Percentiles rank a stretch among this genome's conserved stretches.
phyloP scores from a whole-genome alignment of 1,140 invertebrate genomes.

The Diuraphis noxia region DNA sequence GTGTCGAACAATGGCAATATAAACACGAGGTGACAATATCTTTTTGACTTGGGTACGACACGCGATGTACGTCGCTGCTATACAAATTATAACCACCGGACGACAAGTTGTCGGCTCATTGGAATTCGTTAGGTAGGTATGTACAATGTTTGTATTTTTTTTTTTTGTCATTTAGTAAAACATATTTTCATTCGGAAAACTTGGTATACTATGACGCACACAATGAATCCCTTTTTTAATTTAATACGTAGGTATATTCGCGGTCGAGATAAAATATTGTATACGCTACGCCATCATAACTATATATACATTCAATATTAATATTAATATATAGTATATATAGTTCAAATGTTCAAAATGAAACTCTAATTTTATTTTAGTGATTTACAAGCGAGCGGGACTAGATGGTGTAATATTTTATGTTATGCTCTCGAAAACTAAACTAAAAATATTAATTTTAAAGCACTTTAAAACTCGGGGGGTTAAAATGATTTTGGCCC shows the following conservation, averaged over 20 bases:
- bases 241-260: not conserved
- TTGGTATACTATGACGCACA: not conserved
- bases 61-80: not conserved
- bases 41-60: not conserved
- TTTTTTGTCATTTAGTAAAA: not conserved
- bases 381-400: not conserved
- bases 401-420: not conserved
- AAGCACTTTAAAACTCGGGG: not conserved
- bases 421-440: not conserved
- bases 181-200: not conserved
- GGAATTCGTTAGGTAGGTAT: not conserved
- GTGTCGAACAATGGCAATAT: not conserved
- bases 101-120: not conserved
- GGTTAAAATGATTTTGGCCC: not conserved
- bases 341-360: not conserved
- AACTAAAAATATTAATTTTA: constrained; percentile 5
- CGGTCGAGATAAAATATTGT: not conserved
- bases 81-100: not conserved
- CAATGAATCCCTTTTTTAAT: not conserved
- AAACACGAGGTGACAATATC: not conserved
- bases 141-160: no score
- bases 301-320: not conserved
- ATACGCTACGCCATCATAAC: not conserved
- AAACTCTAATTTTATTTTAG: not conserved
- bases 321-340: not conserved